Evolutionary conservation across 53 echinoderm and acorn worm species (phyloP), one percentile per base, ranked within the genome.

Genomic region (Paracentrotus lividus): DNA sequence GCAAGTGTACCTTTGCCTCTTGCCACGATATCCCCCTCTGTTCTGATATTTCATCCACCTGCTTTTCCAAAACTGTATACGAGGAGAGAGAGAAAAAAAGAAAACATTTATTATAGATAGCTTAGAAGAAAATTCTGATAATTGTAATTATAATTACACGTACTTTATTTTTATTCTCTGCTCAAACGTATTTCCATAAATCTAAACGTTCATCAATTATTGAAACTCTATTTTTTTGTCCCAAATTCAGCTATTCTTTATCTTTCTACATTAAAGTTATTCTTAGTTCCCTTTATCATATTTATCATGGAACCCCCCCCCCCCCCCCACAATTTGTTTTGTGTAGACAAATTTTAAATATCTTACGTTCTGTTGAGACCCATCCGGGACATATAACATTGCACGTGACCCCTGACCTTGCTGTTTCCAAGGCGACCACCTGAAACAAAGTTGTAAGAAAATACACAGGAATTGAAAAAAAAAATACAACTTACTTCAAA

Each of bases 361-460:
- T 94, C 93, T 96, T 93, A 96, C 96, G 51, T 52, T 96, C 96
- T 16, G 96, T 94, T 42, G 49, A 47, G 42, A 96, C 96, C 94
- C 94, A 96, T 49, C 96, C 96, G 24, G 96, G 96, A 75, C 96
- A 96, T 53, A 96, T 56, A 2, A 93, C 94, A 88, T 96, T 96
- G 56, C 96, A 96, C 5, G 96, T 96, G 55, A 96, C 90, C 12
- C 96, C 96, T 23, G 96, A 94, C 77, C 93, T 85, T 16, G 94
- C 94, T 16, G 93, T 90, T 45, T 96, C 96, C 69, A 94, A 85
- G 52, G 93, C 96, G n/a, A 96, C 94, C 32, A 93, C 93, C 96
- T 96, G 34, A 29, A 49, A 93, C 20, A 57, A 10, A 21, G 16
- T 6, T 57, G 16, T 1, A 15, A 57, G 18, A 57, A 13, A 57